Conservation (phyloP, 2,888 invertebrate species). For the Drosophila nigricruria region DNA sequence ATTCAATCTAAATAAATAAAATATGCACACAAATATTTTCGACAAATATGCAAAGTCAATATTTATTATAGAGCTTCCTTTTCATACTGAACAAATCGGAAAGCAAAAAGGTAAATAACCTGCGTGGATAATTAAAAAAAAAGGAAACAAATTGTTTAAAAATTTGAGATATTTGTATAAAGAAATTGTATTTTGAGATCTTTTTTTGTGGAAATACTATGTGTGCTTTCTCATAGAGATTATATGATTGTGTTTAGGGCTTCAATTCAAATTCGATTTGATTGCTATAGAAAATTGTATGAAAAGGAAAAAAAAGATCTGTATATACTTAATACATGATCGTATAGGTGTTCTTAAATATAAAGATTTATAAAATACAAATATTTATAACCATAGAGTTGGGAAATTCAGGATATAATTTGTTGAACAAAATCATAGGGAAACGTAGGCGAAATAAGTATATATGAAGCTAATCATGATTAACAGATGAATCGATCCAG, state of each 20-base stretch:
- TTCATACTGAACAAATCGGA: conserved; percentile 16
- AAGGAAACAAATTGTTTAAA: conserved; percentile 1
- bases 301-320: not conserved
- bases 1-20: conserved; percentile 65
- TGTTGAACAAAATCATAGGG: no score
- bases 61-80: conserved; percentile 50
- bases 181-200: not conserved
- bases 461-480: no score
- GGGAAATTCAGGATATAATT: no score
- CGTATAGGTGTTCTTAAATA: no score
- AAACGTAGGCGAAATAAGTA: no score
- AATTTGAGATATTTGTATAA: not conserved
- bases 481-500: no score
- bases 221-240: not conserved
- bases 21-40: conserved; percentile 59
- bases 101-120: conserved; percentile 41
- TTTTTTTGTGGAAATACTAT: not conserved
- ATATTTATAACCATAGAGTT: not conserved
- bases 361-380: not conserved
- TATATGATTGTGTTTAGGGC: not conserved
- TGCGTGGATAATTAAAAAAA: conserved; percentile 20
- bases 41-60: conserved; percentile 68
- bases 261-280: not conserved
- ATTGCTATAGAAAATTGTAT: no score
- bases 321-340: not conserved